phyloP scores from a whole-genome alignment of 2,888 invertebrate species.

The Protula sp. region DNA sequence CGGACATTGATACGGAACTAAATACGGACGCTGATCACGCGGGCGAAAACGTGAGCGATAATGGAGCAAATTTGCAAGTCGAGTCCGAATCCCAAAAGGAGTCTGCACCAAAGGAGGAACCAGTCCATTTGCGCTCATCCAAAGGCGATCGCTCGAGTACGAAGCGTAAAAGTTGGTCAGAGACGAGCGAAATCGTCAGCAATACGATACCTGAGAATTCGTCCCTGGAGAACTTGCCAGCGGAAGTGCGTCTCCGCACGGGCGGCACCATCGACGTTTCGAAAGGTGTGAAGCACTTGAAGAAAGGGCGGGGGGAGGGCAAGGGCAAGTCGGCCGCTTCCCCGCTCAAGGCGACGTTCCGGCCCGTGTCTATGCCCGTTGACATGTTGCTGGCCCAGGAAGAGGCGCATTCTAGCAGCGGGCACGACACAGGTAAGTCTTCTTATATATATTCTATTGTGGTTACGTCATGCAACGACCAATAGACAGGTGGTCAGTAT shows the following conservation, averaged over 20 bases:
- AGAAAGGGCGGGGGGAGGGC: not conserved
- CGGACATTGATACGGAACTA: not conserved
- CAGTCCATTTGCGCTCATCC: not conserved
- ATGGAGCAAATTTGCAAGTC: not conserved
- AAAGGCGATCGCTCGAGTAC: not conserved
- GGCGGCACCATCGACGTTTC: not conserved
- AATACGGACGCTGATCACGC: not conserved
- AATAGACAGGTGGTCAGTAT: no score
- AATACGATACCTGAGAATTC: not conserved
- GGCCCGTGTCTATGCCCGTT: conserved; percentile 22
- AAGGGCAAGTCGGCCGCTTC: not conserved
- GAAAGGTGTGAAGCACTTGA: not conserved
- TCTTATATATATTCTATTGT: not conserved
- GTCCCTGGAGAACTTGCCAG: not conserved
- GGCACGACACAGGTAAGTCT: conserved; percentile 12
- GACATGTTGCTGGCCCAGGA: conserved; percentile 4
- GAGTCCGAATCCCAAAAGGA: not conserved
- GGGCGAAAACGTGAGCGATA: not conserved
- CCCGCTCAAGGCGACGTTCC: conserved; percentile 25
- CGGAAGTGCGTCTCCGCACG: not conserved
- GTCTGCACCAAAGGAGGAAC: not conserved
- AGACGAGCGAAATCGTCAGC: not conserved
- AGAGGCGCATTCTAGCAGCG: not conserved
- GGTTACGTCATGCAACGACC: no score
- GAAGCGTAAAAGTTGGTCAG: not conserved